Conservation (phyloP, 2,113 vertebrate genomes). For the Gallinago undulata region DNA sequence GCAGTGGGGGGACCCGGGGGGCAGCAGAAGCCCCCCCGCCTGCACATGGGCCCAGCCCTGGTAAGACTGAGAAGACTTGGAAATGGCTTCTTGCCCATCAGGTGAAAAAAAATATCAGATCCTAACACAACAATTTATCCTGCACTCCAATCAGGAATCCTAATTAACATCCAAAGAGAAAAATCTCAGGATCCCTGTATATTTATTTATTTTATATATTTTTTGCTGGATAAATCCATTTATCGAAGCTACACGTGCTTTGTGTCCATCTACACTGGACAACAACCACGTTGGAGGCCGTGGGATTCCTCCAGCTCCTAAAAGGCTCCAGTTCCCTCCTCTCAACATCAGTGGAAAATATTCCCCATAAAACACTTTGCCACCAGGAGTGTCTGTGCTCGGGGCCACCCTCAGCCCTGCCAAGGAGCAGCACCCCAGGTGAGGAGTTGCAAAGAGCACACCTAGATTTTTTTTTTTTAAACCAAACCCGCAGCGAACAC, state of each 20-base stretch:
- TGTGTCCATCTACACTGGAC: not conserved
- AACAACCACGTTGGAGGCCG: rapidly evolving
- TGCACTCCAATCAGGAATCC: not conserved
- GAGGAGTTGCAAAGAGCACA: not conserved
- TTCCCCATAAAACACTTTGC: not conserved
- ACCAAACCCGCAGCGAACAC: not conserved
- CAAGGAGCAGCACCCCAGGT: rapidly evolving
- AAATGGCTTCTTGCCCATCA: not conserved
- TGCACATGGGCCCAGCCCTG: not conserved
- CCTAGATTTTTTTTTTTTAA: not conserved
- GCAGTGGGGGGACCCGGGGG: rapidly evolving
- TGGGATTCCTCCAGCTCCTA: not conserved
- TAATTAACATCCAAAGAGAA: not conserved
- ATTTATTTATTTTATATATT: too few species aligned
- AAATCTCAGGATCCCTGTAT: not conserved
- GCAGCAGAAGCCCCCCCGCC: too few species aligned
- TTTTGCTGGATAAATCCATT: not conserved
- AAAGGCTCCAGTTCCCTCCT: not conserved
- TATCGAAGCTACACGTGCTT: not conserved
- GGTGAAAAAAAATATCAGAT: not conserved
- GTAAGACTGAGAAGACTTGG: rapidly evolving
- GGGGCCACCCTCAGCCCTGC: rapidly evolving
- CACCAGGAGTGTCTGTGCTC: not conserved
- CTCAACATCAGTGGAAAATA: too few species aligned
- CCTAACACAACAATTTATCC: not conserved